Base-by-base conservation (phyloP, 2,113 vertebrate genomes). In the Piliocolobus tephrosceles region DNA sequence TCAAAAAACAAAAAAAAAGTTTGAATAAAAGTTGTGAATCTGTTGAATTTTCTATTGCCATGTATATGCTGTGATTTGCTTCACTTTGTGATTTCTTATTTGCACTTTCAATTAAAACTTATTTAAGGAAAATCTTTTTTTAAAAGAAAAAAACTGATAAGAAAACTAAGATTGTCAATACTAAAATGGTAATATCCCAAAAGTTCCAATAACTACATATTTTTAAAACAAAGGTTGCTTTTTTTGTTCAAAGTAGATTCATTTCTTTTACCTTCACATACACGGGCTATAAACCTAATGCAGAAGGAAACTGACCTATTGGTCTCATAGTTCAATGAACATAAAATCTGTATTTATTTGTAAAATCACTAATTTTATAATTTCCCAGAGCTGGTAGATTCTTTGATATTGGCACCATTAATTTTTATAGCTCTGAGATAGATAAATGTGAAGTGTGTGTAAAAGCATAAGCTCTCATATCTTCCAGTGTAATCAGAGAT, bases 371-470 rank as follows among this genome's bases (percentile, higher is more conserved):
- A 35, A 87, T 91, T 97, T 97, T 93, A 88, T 30, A 95, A 84
- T 96, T 96, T 96, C 82, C 85, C 43, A 91, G 78, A 98, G 90
- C 79, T 95, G 50, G 52, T 90, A 94, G 79, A 88, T 13, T 93
- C 93, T 95, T 61, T 84, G 76, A 14, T 88, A 81, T n/a, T 78
- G 47, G 66, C 94, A 83, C 81, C 50, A 70, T 58, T 98, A 95
- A 94, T 84, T 97, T 96, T 98, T 96, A 97, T 92, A 96, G 64
- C 76, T 91, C 57, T 16, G 8, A 92, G 52, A 70, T 91, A 88
- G 94, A 43, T 13, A 14, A 86, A 43, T 81, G 40, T 40, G 38
- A 91, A 95, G 40, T 92, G 30, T 96, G 55, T 83, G 0, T 94
- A 43, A 91, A 92, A 89, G 35, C 66, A 45, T 84, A 43, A 45